Percentiles rank a stretch among this genome's conserved stretches.
Evolutionary conservation across 53 echinoderm and acorn worm species (phyloP).

Genomic region (Holothuria leucospilota): DNA sequence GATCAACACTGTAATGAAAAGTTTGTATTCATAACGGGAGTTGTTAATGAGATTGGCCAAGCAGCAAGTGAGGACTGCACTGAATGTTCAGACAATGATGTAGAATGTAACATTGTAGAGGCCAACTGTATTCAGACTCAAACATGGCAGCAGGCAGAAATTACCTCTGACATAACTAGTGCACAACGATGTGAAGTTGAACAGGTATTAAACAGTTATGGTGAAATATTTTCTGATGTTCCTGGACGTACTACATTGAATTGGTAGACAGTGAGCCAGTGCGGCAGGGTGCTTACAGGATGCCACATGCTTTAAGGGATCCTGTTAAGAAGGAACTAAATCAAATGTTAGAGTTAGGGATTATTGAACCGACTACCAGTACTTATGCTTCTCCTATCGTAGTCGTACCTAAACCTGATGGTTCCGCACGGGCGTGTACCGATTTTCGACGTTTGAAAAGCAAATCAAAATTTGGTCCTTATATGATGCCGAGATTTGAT

Average conservation of each 20-base stretch:
- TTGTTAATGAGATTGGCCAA: slow-evolving; percentile 32
- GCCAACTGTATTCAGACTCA: neutral
- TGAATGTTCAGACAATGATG: neutral
- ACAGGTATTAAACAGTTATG: neutral
- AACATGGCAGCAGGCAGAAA: too few species aligned
- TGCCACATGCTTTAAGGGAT: too few species aligned
- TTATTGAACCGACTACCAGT: slow-evolving; percentile 25
- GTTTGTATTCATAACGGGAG: neutral
- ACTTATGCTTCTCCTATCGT: slow-evolving; percentile 23
- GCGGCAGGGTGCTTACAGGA: too few species aligned
- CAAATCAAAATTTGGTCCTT: slow-evolving; percentile 14
- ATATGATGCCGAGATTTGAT: slow-evolving; percentile 34
- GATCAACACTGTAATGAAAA: neutral
- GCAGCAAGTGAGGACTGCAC: neutral
- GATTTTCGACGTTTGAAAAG: slow-evolving; percentile 6
- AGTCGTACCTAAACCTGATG: slow-evolving; percentile 3
- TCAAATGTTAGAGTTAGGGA: neutral
- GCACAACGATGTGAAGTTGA: too few species aligned
- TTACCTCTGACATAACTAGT: too few species aligned
- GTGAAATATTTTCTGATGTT: slow-evolving; percentile 27
- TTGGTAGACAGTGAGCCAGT: neutral
- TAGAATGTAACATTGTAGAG: neutral
- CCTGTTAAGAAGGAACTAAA: slow-evolving; percentile 1
- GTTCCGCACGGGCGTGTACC: neutral
- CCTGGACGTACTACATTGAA: neutral